Conservation (phyloP, 2,888 invertebrate genomes). For the Aricia artaxerxes region DNA sequence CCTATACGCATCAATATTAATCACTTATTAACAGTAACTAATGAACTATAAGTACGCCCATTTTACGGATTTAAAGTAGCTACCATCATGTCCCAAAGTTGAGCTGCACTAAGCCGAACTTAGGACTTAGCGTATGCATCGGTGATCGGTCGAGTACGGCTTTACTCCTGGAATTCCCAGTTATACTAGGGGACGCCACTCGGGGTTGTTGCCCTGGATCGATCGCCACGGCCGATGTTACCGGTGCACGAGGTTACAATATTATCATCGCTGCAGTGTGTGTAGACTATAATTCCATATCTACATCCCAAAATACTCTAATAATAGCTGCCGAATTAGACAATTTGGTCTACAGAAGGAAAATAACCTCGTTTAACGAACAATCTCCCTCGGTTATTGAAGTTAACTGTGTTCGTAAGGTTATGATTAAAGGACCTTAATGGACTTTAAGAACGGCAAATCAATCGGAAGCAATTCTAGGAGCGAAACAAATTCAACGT, state of each 20-base stretch:
- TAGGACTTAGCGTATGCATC: conserved; percentile 50
- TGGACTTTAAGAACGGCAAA: conserved; percentile 63
- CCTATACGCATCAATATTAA: neutral
- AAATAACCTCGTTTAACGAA: neutral
- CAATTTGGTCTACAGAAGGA: neutral
- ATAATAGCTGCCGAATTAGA: neutral
- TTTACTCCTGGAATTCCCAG: conserved; percentile 73
- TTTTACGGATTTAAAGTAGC: neutral
- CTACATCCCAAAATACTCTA: neutral
- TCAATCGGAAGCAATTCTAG: conserved; percentile 77
- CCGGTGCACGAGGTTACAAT: conserved; percentile 68
- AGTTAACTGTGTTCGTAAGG: conserved; percentile 40
- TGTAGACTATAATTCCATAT: conserved; percentile 33
- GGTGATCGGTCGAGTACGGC: conserved; percentile 51
- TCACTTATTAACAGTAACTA: neutral
- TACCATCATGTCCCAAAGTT: conserved; percentile 52
- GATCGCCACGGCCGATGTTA: conserved; percentile 65
- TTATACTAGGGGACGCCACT: conserved; percentile 67
- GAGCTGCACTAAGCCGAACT: conserved; percentile 32
- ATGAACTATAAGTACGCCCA: neutral
- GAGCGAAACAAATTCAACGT: conserved; percentile 76
- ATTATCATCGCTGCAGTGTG: conserved; percentile 60
- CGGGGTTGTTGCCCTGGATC: conserved; percentile 76
- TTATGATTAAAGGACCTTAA: conserved; percentile 47
- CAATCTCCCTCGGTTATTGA: conserved; percentile 12